Evolutionary conservation across 1,140 invertebrate species (phyloP).

Genomic region (Pteromalus puparum): DNA sequence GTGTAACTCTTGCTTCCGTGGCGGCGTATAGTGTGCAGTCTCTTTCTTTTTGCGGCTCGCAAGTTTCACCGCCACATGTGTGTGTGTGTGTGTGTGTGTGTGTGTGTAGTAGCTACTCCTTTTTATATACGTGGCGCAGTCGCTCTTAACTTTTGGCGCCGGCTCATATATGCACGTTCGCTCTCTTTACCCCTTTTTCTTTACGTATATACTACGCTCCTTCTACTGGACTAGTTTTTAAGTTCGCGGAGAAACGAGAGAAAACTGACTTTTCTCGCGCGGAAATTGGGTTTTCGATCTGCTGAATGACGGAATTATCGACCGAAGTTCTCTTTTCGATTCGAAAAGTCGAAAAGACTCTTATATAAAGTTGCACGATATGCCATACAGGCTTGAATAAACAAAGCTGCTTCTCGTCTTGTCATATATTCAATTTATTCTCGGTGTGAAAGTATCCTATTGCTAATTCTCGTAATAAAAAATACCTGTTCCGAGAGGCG

Average conservation of each 20-base stretch:
- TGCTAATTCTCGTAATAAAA: too few species aligned
- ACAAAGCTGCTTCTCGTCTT: too few species aligned
- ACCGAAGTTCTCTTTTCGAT: too few species aligned
- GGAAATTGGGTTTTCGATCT: background rate
- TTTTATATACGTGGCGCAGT: background rate
- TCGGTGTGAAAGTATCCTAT: too few species aligned
- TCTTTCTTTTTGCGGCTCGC: slow-evolving; percentile 24
- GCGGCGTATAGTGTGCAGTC: background rate
- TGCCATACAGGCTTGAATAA: too few species aligned
- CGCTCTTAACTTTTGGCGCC: slow-evolving; percentile 30
- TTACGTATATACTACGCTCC: too few species aligned
- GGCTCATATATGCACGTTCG: slow-evolving; percentile 25
- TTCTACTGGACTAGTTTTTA: background rate
- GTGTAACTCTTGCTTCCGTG: slow-evolving; percentile 30
- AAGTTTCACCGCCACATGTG: background rate
- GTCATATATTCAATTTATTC: too few species aligned
- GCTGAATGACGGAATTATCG: background rate
- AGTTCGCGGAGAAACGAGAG: background rate
- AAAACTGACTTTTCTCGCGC: background rate
- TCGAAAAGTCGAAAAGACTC: too few species aligned
- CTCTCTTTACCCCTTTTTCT: background rate
- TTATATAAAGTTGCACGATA: too few species aligned
- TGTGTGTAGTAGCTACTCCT: background rate
- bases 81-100: background rate
- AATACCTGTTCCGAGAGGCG: too few species aligned